Percentiles rank a stretch among this genome's conserved stretches.
These are phyloP conservation scores for Drosophila mauritiana DNA, from an alignment of 1,140 invertebrate species.

Conservation along the genomic window DNA sequence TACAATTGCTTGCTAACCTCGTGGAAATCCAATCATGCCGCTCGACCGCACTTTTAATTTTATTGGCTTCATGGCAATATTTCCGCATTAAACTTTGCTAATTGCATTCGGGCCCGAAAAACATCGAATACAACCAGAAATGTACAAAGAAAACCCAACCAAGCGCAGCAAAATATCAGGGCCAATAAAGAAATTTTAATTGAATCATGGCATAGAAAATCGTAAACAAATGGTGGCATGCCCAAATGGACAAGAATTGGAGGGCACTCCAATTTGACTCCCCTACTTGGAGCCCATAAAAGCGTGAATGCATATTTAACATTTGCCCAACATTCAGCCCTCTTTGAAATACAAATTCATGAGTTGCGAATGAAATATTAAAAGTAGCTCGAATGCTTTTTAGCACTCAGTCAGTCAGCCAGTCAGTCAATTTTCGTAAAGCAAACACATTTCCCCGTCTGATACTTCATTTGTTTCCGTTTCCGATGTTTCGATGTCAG, in stretches of 20 bases:
- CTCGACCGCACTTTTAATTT: constrained; percentile 50
- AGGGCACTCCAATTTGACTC: constrained; percentile 1
- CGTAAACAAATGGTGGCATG: constrained; percentile 52
- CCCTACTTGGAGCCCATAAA: constrained; percentile 33
- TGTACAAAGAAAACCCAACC: constrained; percentile 41
- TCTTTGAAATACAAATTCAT: constrained; percentile 75
- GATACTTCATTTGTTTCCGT: constrained; percentile 79
- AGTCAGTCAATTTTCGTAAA: constrained; percentile 53
- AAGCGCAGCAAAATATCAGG: constrained; percentile 59
- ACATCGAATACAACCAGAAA: constrained; percentile 4
- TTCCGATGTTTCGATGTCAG: constrained; percentile 65
- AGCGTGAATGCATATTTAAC: constrained; percentile 70
- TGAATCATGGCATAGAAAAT: constrained; percentile 67
- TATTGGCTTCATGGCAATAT: constrained; percentile 49
- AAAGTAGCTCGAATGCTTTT: constrained; percentile 61
- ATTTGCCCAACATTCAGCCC: constrained; percentile 32
- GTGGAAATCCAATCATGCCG: constrained; percentile 41
- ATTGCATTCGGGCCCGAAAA: constrained; percentile 54
- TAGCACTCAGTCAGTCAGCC: constrained; percentile 39
- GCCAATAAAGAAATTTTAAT: constrained; percentile 75
- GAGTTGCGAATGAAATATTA: constrained; percentile 74
- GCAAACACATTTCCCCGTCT: constrained; percentile 61
- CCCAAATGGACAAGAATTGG: constrained; percentile 60
- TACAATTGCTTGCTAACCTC: constrained; percentile 29
- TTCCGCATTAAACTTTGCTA: constrained; percentile 58